phyloP scores from a whole-genome alignment of 2,888 invertebrate genomes.

The Machimus rusticus region DNA sequence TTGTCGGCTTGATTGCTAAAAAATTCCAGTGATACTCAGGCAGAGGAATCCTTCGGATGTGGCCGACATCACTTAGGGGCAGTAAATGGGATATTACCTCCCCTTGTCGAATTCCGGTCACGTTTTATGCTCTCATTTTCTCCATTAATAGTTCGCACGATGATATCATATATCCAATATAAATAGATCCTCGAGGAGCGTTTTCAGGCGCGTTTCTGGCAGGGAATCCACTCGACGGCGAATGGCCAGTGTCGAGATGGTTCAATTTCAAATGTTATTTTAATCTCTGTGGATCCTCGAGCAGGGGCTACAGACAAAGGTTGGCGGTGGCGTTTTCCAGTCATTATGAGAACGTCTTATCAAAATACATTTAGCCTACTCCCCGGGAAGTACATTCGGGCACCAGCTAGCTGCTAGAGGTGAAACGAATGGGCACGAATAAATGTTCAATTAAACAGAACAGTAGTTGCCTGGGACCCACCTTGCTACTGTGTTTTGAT shows the following conservation, averaged over 20 bases:
- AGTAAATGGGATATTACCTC: constrained; percentile 4
- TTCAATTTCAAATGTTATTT: constrained; percentile 20
- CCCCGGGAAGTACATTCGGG: not conserved
- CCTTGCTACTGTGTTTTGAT: constrained; percentile 44
- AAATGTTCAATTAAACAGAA: constrained; percentile 32
- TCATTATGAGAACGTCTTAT: constrained; percentile 38
- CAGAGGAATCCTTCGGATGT: not conserved
- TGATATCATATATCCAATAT: constrained; percentile 37
- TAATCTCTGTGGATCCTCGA: not conserved
- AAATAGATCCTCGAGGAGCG: constrained; percentile 9
- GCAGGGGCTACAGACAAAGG: not conserved
- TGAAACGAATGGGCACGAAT: constrained; percentile 22
- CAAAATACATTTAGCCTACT: constrained; percentile 32
- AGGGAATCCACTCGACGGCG: not conserved
- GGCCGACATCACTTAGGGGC: not conserved
- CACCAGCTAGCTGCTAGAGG: not conserved
- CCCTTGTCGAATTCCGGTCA: constrained; percentile 26
- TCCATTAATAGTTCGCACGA: constrained; percentile 36
- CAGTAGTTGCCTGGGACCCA: constrained; percentile 12
- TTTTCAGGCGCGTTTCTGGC: constrained; percentile 4
- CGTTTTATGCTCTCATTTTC: constrained; percentile 38
- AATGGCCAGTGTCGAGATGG: not conserved
- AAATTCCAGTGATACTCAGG: not conserved
- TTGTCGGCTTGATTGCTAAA: not conserved
- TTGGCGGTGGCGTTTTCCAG: not conserved